Evolutionary conservation across 1,140 invertebrate species (phyloP).

Genomic region (Idris sp.): DNA sequence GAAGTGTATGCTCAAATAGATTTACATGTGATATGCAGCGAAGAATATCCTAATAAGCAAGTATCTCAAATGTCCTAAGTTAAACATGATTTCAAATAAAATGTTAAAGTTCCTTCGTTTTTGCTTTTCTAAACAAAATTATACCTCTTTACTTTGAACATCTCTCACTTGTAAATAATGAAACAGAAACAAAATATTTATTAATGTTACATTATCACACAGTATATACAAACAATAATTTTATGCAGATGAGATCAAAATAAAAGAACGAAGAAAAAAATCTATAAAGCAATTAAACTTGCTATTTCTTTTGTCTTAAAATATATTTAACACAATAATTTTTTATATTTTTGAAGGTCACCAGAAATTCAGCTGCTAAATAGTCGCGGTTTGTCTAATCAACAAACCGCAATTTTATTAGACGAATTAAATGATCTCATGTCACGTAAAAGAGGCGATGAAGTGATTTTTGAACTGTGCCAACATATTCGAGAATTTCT

Average conservation of each 20-base stretch:
- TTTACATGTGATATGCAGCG: constrained; percentile 83
- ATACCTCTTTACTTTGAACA: no score
- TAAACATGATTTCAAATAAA: no score
- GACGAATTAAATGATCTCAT: constrained; percentile 81
- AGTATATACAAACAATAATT: no score
- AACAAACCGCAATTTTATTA: constrained; percentile 79
- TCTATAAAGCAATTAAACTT: background rate
- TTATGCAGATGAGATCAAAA: no score
- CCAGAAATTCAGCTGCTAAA: constrained; percentile 83
- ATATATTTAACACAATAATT: constrained; percentile 7
- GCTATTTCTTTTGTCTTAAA: constrained; percentile 5
- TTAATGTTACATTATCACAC: no score
- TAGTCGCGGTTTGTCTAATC: constrained; percentile 83
- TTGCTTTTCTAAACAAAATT: no score
- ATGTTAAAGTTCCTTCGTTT: constrained; percentile 22
- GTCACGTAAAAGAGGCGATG: constrained; percentile 82
- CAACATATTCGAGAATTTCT: constrained; percentile 85
- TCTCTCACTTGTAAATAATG: no score
- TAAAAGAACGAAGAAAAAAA: no score
- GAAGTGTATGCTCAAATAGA: constrained; percentile 83
- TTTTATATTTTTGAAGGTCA: constrained; percentile 71
- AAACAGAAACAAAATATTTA: no score
- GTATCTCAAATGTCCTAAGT: constrained; percentile 60
- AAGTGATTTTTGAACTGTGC: constrained; percentile 87
- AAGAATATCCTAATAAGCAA: constrained; percentile 84